Percentiles rank a stretch among this genome's conserved stretches.
These are phyloP conservation scores for Pardalotus punctatus DNA, from an alignment of 2,113 vertebrate species.

Conservation along the genomic window DNA sequence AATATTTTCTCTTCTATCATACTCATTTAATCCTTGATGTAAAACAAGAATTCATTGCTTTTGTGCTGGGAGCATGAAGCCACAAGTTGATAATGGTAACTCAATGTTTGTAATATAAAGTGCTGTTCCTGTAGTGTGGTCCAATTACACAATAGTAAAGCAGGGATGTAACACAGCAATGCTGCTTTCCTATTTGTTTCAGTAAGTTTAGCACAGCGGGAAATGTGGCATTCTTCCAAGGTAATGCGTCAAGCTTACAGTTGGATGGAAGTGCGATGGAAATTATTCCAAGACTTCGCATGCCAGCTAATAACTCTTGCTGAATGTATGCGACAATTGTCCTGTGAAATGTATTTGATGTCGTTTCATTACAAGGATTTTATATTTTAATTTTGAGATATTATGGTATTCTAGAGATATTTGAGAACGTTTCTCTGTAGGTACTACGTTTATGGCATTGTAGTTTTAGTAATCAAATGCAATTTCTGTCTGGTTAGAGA, in stretches of 20 bases:
- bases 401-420: background rate
- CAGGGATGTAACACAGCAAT: constrained; percentile 70
- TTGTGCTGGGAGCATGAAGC: constrained; percentile 21
- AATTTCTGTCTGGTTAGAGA: background rate
- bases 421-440: constrained; percentile 4
- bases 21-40: constrained; percentile 24
- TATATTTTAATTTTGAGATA: constrained; percentile 40
- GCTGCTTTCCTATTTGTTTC: constrained; percentile 80
- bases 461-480: background rate
- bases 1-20: background rate
- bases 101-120: constrained; percentile 62
- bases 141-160: constrained; percentile 79
- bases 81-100: constrained; percentile 55
- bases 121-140: constrained; percentile 66
- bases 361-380: constrained; percentile 57
- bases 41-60: constrained; percentile 37
- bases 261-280: constrained; percentile 69
- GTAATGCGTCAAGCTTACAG: constrained; percentile 64
- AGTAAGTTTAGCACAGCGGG: constrained; percentile 82
- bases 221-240: constrained; percentile 63
- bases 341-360: constrained; percentile 55
- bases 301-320: constrained; percentile 68
- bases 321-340: constrained; percentile 49
- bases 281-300: constrained; percentile 63
- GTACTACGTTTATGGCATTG: background rate